A percentile compares a stretch with the other conserved stretches of the same genome.
phyloP scores from a whole-genome alignment of 2,797 vertebrate species.

The Enteromius unitaeniatus region DNA sequence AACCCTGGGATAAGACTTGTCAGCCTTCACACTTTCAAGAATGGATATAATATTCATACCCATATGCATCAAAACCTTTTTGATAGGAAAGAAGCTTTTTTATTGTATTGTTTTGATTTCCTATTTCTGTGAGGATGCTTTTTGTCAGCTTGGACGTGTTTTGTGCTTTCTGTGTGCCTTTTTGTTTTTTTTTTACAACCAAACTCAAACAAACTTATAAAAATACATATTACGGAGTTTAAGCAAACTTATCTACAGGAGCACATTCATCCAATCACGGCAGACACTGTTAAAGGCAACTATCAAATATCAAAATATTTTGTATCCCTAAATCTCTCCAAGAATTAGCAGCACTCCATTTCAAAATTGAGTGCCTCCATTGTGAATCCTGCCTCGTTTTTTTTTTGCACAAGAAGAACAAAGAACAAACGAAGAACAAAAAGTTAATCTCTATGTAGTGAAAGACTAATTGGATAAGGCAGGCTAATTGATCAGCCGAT shows the following conservation, averaged over 20 bases:
- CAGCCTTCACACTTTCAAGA: slow-evolving; percentile 6
- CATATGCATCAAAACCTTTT: not conserved
- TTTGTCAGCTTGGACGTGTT: not conserved
- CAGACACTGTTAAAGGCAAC: not conserved
- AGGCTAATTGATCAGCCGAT: not conserved
- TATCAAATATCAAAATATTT: not conserved
- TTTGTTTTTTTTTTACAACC: not conserved
- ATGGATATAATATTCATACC: not conserved
- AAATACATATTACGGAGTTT: not conserved
- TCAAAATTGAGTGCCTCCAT: not conserved
- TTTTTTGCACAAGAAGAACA: not conserved
- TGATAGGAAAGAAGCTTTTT: not conserved
- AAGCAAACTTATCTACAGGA: not conserved
- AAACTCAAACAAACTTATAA: not conserved
- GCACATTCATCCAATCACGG: not conserved
- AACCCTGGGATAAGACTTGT: not conserved
- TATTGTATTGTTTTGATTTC: slow-evolving; percentile 2
- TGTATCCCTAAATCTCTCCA: not conserved
- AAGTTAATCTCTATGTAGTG: not conserved
- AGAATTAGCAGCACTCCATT: not conserved
- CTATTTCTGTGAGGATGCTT: slow-evolving; percentile 8
- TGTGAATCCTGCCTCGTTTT: not conserved
- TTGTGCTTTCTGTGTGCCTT: not conserved
- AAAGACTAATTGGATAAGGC: not conserved
- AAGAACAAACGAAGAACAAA: not conserved